These are phyloP conservation scores for Beris morrisii DNA, from an alignment of 2,888 invertebrate species.

Conservation along the genomic window DNA sequence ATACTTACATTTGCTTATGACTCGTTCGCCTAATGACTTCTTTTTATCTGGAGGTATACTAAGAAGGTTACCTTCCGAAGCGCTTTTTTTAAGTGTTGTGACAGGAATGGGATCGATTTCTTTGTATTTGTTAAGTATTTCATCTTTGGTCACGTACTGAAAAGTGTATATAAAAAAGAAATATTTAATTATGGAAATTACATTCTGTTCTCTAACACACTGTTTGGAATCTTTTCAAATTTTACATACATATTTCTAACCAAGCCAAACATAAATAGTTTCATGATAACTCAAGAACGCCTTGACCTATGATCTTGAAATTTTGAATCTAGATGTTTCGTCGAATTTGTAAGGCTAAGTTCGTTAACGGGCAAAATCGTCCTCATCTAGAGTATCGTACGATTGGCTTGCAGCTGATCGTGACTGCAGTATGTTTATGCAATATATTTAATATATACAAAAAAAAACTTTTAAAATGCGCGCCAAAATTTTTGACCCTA, in stretches of 20 bases:
- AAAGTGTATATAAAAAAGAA: conserved; percentile 34
- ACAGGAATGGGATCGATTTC: conserved; percentile 38
- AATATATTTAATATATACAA: no score
- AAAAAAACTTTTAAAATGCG: no score
- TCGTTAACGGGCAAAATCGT: no score
- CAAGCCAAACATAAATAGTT: no score
- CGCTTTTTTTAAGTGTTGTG: conserved; percentile 49
- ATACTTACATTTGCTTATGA: conserved; percentile 50
- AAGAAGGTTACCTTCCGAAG: conserved; percentile 50
- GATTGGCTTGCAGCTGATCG: no score
- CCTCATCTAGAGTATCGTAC: no score
- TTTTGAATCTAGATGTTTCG: no score
- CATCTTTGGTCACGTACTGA: conserved; percentile 52
- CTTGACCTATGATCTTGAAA: no score
- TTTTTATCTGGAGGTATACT: conserved; percentile 52
- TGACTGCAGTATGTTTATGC: no score
- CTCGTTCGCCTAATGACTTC: conserved; percentile 50
- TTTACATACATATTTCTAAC: not conserved
- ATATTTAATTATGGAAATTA: not conserved
- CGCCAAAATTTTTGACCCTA: no score
- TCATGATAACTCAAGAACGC: no score
- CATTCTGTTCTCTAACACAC: not conserved
- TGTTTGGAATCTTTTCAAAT: not conserved
- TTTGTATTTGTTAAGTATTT: conserved; percentile 50
- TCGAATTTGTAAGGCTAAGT: no score